Percentiles rank a stretch among this genome's conserved stretches.
These are phyloP conservation scores for Caenorhabditis imperialis DNA, from an alignment of 2,888 invertebrate species.

Conservation along the genomic window DNA sequence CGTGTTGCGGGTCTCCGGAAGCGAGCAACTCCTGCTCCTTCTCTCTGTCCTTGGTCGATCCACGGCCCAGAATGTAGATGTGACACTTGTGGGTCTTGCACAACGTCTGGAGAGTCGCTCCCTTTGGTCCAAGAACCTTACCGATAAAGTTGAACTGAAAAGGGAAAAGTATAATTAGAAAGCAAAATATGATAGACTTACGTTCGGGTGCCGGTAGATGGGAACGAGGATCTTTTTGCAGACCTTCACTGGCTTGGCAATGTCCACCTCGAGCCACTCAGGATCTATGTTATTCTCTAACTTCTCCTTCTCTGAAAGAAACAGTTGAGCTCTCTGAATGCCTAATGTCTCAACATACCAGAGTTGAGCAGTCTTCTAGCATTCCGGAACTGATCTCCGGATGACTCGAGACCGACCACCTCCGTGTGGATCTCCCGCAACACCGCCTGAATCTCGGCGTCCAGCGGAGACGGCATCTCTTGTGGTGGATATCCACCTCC, in stretches of 20 bases:
- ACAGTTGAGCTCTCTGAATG: not conserved
- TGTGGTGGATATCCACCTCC: constrained; percentile 40
- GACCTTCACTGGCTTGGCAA: constrained; percentile 76
- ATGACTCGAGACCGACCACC: constrained; percentile 68
- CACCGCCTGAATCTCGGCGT: constrained; percentile 76
- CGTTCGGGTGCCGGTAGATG: constrained; percentile 75
- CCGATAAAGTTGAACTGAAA: constrained; percentile 78
- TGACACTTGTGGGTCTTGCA: constrained; percentile 77
- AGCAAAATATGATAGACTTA: constrained; percentile 28
- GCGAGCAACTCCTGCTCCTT: constrained; percentile 76
- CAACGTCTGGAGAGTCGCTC: constrained; percentile 76
- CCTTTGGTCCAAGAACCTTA: constrained; percentile 78
- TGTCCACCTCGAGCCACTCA: constrained; percentile 78
- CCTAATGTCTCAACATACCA: not conserved
- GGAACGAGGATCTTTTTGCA: constrained; percentile 77
- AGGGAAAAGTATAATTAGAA: not conserved
- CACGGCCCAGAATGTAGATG: constrained; percentile 77
- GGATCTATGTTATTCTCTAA: constrained; percentile 76
- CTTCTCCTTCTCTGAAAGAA: constrained; percentile 67
- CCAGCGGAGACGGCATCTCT: constrained; percentile 70
- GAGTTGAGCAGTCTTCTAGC: constrained; percentile 70
- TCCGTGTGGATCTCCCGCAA: constrained; percentile 75
- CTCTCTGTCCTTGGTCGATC: constrained; percentile 75
- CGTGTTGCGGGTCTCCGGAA: constrained; percentile 77
- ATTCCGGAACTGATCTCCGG: constrained; percentile 75